A percentile compares a stretch with the other conserved stretches of the same genome.
Evolutionary conservation across 64 coral and sea anemone genomes (phyloP).

Genomic region (Anthopleura sola): DNA sequence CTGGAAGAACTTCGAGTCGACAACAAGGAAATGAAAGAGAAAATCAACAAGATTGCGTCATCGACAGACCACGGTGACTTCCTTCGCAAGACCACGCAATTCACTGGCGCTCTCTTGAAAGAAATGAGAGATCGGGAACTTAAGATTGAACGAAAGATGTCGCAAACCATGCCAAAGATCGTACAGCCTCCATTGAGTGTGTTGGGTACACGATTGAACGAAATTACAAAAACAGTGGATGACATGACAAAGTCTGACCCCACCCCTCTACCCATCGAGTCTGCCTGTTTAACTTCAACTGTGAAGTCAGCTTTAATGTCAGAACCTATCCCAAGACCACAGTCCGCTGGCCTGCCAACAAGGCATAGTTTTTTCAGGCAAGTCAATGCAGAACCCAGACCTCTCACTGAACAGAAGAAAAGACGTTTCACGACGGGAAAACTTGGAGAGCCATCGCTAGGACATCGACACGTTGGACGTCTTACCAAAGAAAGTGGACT

Average conservation of each 20-base stretch:
- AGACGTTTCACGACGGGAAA: not conserved
- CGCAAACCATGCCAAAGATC: not conserved
- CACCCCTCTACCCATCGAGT: not conserved
- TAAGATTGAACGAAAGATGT: not conserved
- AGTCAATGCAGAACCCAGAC: not conserved
- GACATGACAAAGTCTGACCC: conserved; percentile 22
- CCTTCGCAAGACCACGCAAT: conserved; percentile 53
- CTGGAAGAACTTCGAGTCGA: conserved; percentile 65
- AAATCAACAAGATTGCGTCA: conserved; percentile 51
- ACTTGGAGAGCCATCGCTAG: conserved; percentile 5
- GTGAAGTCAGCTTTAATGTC: not conserved
- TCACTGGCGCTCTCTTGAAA: conserved; percentile 44
- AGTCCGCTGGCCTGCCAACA: not conserved
- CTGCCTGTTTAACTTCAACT: not conserved
- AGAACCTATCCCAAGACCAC: not conserved
- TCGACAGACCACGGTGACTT: conserved; percentile 29
- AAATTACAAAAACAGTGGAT: conserved; percentile 37
- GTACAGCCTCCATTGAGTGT: conserved; percentile 9
- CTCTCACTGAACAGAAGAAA: not conserved
- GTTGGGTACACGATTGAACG: conserved; percentile 30
- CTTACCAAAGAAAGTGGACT: not conserved
- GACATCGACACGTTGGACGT: not conserved
- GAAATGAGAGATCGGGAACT: conserved; percentile 58
- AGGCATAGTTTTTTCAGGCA: not conserved
- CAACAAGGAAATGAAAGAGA: conserved; percentile 69